Percentiles rank a stretch among this genome's conserved stretches.
Conservation (phyloP, 1,140 invertebrate genomes). For the Ctenoplectra terminalis region DNA sequence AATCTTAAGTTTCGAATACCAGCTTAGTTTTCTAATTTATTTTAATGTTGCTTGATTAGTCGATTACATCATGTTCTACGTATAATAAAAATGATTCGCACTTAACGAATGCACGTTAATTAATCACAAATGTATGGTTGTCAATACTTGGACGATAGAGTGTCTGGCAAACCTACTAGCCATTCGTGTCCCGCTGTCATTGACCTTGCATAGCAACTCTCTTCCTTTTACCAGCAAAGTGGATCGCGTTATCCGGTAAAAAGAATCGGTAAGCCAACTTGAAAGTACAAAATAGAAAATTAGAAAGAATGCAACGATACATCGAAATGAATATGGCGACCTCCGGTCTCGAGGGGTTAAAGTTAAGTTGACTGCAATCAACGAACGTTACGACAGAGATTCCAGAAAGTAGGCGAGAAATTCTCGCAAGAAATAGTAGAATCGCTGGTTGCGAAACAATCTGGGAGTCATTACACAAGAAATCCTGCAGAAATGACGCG, state of each 20-base stretch:
- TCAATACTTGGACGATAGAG: background rate
- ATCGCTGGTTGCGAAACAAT: constrained; percentile 20
- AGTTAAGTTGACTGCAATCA: background rate
- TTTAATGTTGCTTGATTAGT: too few species aligned
- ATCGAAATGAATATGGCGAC: background rate
- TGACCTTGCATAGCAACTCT: constrained; percentile 68
- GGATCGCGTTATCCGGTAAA: background rate
- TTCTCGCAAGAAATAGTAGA: background rate
- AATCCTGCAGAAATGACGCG: background rate
- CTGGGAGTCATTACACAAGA: constrained; percentile 1
- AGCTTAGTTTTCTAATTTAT: too few species aligned
- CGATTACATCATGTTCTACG: background rate
- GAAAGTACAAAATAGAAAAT: too few species aligned
- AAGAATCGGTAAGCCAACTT: background rate
- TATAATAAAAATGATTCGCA: too few species aligned
- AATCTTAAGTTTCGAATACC: too few species aligned
- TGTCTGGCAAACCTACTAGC: constrained; percentile 8
- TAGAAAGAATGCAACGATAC: background rate
- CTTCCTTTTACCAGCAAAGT: constrained; percentile 29
- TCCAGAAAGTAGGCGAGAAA: background rate
- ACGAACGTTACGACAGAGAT: background rate
- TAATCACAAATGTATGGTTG: constrained; percentile 21
- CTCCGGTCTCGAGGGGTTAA: too few species aligned
- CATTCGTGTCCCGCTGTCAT: constrained; percentile 45
- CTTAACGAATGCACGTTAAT: constrained; percentile 22